These are phyloP conservation scores for Poeciliopsis turrubarensis DNA, from an alignment of 2,113 vertebrate species.

Conservation along the genomic window DNA sequence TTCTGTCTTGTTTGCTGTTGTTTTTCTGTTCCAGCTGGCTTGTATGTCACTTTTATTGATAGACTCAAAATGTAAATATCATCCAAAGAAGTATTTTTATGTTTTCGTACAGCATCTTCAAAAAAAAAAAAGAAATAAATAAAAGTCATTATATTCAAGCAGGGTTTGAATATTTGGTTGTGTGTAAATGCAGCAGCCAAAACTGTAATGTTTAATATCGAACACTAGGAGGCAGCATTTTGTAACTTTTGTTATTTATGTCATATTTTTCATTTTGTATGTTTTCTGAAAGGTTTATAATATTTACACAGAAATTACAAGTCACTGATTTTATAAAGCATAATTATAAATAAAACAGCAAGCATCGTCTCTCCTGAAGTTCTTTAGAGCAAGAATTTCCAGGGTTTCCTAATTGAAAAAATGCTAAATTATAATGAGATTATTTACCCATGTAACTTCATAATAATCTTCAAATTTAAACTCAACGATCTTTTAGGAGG, in stretches of 20 bases:
- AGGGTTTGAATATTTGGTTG: neutral
- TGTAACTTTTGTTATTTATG: neutral
- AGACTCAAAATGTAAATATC: conserved; percentile 47
- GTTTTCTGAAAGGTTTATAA: neutral
- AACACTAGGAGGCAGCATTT: conserved; percentile 33
- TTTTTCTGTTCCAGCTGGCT: neutral
- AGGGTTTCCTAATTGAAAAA: no score
- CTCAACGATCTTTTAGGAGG: no score
- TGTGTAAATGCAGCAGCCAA: neutral
- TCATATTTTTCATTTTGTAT: neutral
- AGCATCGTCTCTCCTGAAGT: neutral
- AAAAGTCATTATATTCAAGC: conserved; percentile 38
- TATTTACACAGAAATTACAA: neutral
- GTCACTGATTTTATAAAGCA: no score
- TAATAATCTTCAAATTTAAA: no score
- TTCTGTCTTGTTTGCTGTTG: neutral
- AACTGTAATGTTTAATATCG: neutral
- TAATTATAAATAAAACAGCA: neutral
- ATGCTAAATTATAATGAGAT: no score
- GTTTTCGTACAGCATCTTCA: conserved; percentile 60
- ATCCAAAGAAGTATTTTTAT: conserved; percentile 57
- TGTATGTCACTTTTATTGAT: neutral
- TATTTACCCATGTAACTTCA: no score
- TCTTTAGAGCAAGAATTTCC: neutral
- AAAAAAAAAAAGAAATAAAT: conserved; percentile 37